These are phyloP conservation scores for Pelmatolapia mariae DNA, from an alignment of 2,113 vertebrate species.

Conservation along the genomic window DNA sequence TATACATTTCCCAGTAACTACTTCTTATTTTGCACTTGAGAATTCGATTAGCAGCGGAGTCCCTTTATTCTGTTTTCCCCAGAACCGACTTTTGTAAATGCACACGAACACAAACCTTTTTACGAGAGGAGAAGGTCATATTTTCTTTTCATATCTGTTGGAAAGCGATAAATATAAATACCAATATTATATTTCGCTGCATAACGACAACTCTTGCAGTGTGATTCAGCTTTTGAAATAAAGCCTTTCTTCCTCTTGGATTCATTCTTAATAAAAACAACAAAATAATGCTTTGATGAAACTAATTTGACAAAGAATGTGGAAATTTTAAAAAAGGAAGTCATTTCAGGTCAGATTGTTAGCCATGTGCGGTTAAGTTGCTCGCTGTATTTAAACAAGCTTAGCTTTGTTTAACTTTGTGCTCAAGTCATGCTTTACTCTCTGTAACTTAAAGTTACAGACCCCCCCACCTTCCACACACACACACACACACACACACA, in stretches of 20 bases:
- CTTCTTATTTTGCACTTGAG: neutral
- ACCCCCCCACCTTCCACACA: neutral
- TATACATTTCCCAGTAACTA: neutral
- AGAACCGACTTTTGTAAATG: neutral
- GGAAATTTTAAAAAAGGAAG: neutral
- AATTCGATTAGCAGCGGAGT: conserved; percentile 33
- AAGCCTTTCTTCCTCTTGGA: neutral
- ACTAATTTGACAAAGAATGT: neutral
- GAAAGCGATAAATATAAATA: neutral
- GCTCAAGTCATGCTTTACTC: conserved; percentile 36
- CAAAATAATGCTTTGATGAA: neutral
- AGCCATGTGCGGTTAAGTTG: conserved; percentile 5
- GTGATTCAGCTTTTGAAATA: neutral
- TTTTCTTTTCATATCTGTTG: neutral
- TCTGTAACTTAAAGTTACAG: conserved; percentile 34
- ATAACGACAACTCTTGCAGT: neutral
- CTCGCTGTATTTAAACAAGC: conserved; percentile 21
- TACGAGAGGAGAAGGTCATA: neutral
- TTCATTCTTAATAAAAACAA: neutral
- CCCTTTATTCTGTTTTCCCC: neutral
- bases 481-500: neutral
- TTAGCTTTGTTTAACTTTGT: conserved; percentile 32
- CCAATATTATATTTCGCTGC: neutral
- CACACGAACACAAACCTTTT: neutral
- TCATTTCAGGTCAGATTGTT: conserved; percentile 20